Evolutionary conservation across 2,113 vertebrate genomes (phyloP), one percentile per base, ranked within the genome.

Genomic region (Condylura cristata): DNA sequence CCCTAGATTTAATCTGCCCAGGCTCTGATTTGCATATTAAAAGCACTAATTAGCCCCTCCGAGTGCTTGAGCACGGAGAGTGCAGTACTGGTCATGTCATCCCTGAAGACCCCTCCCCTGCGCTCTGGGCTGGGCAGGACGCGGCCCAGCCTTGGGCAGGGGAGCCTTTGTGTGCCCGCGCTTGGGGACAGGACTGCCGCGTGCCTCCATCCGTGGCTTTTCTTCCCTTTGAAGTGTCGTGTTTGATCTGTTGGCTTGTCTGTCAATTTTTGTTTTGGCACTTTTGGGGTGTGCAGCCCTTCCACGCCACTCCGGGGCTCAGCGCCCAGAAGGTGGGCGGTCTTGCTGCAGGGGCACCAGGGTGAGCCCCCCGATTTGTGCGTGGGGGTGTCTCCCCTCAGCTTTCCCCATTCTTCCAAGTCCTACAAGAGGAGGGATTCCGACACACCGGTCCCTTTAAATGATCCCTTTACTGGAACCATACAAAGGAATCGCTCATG

Each of bases 41-140:
- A 99, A 99, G 99, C 99, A 99, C 99, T 99, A 99, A 99, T 99
- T 99, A 99, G 99, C 99, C 99, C 99, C 99, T 99, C 98, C 97
- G 99, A 99, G 99, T 98, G 98, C 98, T 98, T 97, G 98, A 98
- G 99, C 98, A 98, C 98, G 98, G 93, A 98, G 98, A 98, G 98
- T 98, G 98, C 99, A 98, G 98, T 98, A 98, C 98, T 99, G 99
- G 99, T 99, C 98, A 98, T 98, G 98, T 98, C 97, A 97, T 98
- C 98, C 97, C 98, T 44, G 95, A 98, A 98, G 98, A 98, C 95
- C 89, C 84, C 94, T 97, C 98, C 98, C 97, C 93, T 95, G 86
- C 32, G 98, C 94, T 96, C 98, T 95, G 95, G 98, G 97, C 96
- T 95, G 97, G 98, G 97, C 97, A 95, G 53, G 97, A 92, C 96